A percentile compares a stretch with the other conserved stretches of the same genome.
Evolutionary conservation across 2,888 invertebrate species (phyloP).

Genomic region (Ashinkailepas kermadecensis): DNA sequence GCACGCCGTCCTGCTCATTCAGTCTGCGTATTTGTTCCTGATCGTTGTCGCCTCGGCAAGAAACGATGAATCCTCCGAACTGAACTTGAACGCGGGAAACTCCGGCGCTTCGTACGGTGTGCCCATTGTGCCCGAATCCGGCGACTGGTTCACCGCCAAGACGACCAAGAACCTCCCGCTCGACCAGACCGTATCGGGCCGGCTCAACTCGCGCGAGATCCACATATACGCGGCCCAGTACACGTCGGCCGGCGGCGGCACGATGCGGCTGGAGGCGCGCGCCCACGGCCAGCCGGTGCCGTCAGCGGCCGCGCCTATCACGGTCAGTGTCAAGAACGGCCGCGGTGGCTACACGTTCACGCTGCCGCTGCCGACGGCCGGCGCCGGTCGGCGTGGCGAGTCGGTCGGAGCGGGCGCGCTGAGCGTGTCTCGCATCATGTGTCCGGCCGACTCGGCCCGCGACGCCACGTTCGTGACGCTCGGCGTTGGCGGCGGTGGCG

Average conservation of each 20-base stretch:
- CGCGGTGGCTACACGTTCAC: neutral
- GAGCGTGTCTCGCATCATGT: constrained; percentile 1
- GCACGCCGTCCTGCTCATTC: no score
- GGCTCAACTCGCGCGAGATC: neutral
- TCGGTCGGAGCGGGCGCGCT: neutral
- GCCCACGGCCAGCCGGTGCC: neutral
- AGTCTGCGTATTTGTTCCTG: no score
- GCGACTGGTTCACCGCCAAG: neutral
- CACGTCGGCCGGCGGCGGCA: neutral
- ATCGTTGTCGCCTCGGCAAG: no score
- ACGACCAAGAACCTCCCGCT: neutral
- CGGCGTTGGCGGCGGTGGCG: neutral
- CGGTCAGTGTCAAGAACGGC: neutral
- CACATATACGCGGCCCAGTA: neutral
- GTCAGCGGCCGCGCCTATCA: neutral
- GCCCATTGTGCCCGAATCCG: neutral
- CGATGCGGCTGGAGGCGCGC: neutral
- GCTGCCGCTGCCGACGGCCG: neutral
- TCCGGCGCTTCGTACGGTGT: no score
- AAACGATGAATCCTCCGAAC: no score
- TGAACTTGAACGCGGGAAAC: no score
- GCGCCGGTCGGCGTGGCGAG: neutral
- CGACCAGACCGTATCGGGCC: neutral
- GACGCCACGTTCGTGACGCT: neutral
- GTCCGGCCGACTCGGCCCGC: neutral